Conservation (phyloP, 2,113 vertebrate species). For the Corythornis madagascariensis region DNA sequence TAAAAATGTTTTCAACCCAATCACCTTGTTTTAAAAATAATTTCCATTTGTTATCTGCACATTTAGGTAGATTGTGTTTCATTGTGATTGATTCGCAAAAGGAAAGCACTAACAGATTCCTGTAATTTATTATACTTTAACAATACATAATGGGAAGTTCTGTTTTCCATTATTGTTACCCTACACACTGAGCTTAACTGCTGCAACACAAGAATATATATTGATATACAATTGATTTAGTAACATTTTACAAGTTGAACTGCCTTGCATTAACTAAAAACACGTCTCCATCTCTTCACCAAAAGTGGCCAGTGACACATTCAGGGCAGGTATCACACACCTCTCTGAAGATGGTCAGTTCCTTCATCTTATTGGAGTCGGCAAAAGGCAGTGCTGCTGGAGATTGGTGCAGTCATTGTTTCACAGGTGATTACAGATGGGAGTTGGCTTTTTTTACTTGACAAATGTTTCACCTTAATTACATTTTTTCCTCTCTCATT, state of each 20-base stretch:
- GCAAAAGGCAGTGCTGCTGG: neutral
- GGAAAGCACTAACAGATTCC: conserved; percentile 41
- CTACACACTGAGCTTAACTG: neutral
- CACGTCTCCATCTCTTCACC: neutral
- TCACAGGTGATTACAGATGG: neutral
- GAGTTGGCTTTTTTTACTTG: neutral
- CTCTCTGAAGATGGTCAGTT: neutral
- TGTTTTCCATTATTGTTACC: conserved; percentile 48
- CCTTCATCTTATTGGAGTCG: neutral
- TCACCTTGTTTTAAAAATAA: conserved; percentile 58
- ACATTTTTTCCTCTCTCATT: neutral
- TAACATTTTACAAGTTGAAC: neutral
- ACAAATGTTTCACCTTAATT: neutral
- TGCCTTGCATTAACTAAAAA: neutral
- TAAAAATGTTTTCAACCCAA: conserved; percentile 31
- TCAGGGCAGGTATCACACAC: neutral
- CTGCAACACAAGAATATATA: neutral
- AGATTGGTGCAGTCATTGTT: neutral
- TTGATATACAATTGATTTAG: neutral
- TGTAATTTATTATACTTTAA: conserved; percentile 51
- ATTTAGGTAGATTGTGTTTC: conserved; percentile 26
- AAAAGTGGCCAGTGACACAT: neutral
- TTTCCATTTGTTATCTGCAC: conserved; percentile 56
- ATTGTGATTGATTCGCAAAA: conserved; percentile 15
- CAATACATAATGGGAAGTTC: conserved; percentile 22